phyloP scores from a whole-genome alignment of 1,140 invertebrate genomes.

The Paralvinella palmiformis region DNA sequence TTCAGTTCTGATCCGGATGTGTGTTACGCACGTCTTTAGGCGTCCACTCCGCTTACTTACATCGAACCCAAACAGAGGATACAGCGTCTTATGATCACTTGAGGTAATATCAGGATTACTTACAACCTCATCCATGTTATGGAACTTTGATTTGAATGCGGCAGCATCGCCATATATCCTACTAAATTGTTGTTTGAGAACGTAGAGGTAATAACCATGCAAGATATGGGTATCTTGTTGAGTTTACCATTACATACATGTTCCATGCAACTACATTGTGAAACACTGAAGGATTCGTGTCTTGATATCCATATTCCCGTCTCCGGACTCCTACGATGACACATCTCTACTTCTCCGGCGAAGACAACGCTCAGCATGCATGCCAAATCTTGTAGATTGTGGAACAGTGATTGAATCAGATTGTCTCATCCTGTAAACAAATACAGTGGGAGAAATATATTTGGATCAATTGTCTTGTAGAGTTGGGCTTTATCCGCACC shows the following conservation, averaged over 20 bases:
- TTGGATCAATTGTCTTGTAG: no score
- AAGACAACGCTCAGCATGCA: no score
- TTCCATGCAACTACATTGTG: background rate
- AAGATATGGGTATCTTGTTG: constrained; percentile 8
- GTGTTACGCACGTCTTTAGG: constrained; percentile 13
- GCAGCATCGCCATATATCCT: constrained; percentile 15
- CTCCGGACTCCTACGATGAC: no score
- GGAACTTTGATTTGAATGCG: constrained; percentile 18
- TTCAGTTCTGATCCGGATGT: constrained; percentile 15
- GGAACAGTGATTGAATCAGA: no score
- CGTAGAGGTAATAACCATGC: constrained; percentile 14
- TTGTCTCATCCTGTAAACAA: no score
- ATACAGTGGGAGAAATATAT: no score
- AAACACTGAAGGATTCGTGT: no score
- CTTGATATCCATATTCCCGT: no score
- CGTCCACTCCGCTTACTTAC: constrained; percentile 19
- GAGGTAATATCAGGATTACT: constrained; percentile 16
- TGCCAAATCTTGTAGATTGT: no score
- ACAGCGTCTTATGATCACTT: constrained; percentile 17
- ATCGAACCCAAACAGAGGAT: constrained; percentile 13
- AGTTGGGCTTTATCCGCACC: no score
- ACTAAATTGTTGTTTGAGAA: constrained; percentile 20
- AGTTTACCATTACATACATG: constrained; percentile 16
- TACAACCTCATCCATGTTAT: constrained; percentile 19
- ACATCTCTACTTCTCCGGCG: no score